Percentiles rank a stretch among this genome's conserved stretches.
Evolutionary conservation across 2,113 vertebrate genomes (phyloP).

Genomic region (Tyto alba): DNA sequence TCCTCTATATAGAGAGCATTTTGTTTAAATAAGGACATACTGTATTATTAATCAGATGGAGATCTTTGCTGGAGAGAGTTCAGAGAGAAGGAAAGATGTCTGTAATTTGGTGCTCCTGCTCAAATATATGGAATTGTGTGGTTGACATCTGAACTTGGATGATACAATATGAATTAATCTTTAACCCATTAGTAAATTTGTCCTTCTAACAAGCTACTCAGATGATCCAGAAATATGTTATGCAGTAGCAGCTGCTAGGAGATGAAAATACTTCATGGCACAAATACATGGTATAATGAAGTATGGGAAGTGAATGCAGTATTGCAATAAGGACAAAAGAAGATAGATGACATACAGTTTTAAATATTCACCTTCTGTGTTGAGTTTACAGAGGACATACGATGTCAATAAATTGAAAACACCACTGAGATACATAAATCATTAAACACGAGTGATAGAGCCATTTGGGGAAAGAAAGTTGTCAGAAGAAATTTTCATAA

Average conservation of each 20-base stretch:
- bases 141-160: background rate
- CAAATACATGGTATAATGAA: background rate
- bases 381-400: conserved; percentile 3
- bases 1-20: background rate
- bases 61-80: conserved; percentile 8
- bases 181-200: conserved; percentile 27
- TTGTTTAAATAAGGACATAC: conserved; percentile 13
- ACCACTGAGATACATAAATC: background rate
- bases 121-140: background rate
- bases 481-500: background rate
- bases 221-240: conserved; percentile 16
- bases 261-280: background rate
- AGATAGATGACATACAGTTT: conserved; percentile 1
- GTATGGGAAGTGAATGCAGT: background rate
- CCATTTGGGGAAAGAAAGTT: background rate
- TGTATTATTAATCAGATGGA: background rate
- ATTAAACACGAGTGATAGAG: background rate
- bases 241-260: conserved; percentile 1
- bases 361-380: conserved; percentile 5
- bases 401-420: conserved; percentile 6
- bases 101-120: background rate
- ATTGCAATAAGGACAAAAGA: background rate
- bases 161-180: background rate
- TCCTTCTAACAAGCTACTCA: background rate
- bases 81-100: background rate